These are phyloP conservation scores for Morus bassanus DNA, from an alignment of 2,797 vertebrate species.

Conservation along the genomic window DNA sequence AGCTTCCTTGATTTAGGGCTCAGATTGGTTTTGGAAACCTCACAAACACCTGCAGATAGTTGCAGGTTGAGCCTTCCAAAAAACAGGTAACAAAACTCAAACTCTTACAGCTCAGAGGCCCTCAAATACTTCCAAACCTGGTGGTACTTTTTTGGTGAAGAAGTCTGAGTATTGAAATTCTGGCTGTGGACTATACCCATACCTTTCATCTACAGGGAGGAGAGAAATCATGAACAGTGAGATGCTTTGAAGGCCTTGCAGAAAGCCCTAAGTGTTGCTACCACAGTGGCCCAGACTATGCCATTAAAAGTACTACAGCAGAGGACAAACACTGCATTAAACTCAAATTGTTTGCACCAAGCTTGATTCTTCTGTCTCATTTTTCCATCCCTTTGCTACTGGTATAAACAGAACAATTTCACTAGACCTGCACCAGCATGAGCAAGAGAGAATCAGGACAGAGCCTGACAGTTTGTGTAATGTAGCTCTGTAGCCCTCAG, in stretches of 20 bases:
- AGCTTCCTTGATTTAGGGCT: not conserved
- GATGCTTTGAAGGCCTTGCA: not conserved
- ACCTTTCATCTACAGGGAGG: not conserved
- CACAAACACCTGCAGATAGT: not conserved
- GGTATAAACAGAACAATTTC: not conserved
- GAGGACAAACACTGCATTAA: not conserved
- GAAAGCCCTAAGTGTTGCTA: not conserved
- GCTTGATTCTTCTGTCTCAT: not conserved
- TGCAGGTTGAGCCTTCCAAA: not conserved
- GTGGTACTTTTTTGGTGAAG: not conserved
- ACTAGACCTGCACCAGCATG: not conserved
- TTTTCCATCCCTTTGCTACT: not conserved
- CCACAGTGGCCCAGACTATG: not conserved
- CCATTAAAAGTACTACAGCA: not conserved
- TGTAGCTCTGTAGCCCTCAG: not conserved
- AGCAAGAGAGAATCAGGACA: not conserved
- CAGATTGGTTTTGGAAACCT: not conserved
- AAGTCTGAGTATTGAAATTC: not conserved
- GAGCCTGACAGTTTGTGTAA: not conserved
- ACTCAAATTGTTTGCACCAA: not conserved
- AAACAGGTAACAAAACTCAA: not conserved
- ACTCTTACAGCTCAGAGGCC: not conserved
- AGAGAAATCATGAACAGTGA: not conserved
- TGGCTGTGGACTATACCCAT: not conserved
- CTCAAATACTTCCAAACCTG: not conserved